Evolutionary conservation across 1,140 invertebrate species (phyloP).

Genomic region (Diorhabda carinulata): DNA sequence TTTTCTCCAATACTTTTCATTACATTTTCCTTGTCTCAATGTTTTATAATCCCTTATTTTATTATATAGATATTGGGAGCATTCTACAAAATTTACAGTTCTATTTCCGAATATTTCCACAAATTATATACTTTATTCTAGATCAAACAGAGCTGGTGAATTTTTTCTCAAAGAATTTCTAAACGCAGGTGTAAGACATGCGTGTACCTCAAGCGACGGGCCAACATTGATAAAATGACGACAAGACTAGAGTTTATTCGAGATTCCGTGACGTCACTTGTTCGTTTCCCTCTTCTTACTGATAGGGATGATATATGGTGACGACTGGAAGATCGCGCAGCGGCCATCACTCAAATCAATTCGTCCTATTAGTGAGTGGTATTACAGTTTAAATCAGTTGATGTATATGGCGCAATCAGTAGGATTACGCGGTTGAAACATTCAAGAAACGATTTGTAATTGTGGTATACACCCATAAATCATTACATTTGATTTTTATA

Average conservation of each 20-base stretch:
- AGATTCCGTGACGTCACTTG: conserved; percentile 29
- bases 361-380: conserved; percentile 22
- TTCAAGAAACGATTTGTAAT: not conserved
- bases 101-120: too few species aligned
- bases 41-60: too few species aligned
- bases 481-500: too few species aligned
- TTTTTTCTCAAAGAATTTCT: too few species aligned
- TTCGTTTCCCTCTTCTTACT: conserved; percentile 9
- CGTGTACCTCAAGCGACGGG: conserved; percentile 23
- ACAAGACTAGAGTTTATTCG: not conserved
- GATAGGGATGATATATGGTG: conserved; percentile 35
- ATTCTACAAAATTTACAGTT: too few species aligned
- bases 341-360: conserved; percentile 41
- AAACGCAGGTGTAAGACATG: conserved; percentile 5
- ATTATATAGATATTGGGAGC: too few species aligned
- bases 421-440: conserved; percentile 24
- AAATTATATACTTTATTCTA: too few species aligned
- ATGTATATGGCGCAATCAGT: conserved; percentile 10
- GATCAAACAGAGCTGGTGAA: too few species aligned
- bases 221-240: conserved; percentile 17
- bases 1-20: too few species aligned
- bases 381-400: not conserved
- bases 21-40: too few species aligned
- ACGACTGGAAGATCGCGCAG: conserved; percentile 37
- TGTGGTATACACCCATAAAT: too few species aligned